Conservation (phyloP, 2,113 vertebrate genomes). For the Ictalurus furcatus region DNA sequence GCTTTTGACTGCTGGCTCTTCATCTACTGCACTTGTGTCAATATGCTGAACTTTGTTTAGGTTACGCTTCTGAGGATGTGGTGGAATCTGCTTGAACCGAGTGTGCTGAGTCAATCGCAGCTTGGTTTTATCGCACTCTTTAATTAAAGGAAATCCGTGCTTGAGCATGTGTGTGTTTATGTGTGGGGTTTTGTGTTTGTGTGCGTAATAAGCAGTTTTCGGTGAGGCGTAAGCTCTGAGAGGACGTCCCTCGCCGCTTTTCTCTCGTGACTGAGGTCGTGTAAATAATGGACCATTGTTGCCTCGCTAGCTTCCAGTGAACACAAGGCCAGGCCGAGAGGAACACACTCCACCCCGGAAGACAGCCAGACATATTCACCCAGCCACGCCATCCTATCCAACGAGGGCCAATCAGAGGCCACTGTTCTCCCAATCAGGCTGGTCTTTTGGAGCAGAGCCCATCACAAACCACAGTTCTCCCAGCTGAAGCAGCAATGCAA, state of each 20-base stretch:
- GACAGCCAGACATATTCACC: constrained; percentile 44
- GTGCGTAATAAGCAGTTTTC: not conserved
- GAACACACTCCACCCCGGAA: constrained; percentile 47
- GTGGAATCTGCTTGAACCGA: constrained; percentile 19
- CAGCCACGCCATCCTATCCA: constrained; percentile 14
- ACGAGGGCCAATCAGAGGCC: constrained; percentile 22
- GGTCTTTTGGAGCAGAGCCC: constrained; percentile 10
- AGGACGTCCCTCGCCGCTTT: constrained; percentile 6
- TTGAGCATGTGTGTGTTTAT: constrained; percentile 33
- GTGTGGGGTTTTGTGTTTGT: constrained; percentile 19
- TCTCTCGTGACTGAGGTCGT: constrained; percentile 15
- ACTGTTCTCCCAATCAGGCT: not conserved
- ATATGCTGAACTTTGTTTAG: constrained; percentile 29
- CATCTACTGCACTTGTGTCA: constrained; percentile 28
- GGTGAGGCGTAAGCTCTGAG: constrained; percentile 10
- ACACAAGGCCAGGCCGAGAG: constrained; percentile 14
- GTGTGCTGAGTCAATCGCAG: constrained; percentile 43
- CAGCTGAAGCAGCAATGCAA: not conserved
- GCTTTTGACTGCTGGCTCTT: not conserved
- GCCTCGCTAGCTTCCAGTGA: constrained; percentile 7
- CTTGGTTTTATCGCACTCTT: constrained; percentile 44
- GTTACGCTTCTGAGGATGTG: constrained; percentile 46
- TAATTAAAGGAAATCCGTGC: constrained; percentile 53
- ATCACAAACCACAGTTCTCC: constrained; percentile 18
- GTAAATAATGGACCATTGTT: constrained; percentile 51